Conservation (phyloP, 2,797 vertebrate species). For the Darevskia mixta region DNA sequence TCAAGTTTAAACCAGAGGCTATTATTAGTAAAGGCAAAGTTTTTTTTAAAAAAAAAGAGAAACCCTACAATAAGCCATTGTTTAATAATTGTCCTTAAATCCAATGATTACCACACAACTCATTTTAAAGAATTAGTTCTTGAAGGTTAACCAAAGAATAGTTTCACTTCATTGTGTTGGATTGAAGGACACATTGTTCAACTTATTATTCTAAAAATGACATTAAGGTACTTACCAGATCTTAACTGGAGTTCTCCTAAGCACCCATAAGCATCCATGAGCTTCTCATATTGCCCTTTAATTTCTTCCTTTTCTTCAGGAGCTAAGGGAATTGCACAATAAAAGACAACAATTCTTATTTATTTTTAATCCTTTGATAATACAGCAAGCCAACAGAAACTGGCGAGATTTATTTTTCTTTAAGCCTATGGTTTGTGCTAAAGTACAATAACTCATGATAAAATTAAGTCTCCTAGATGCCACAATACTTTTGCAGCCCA, state of each 20-base stretch:
- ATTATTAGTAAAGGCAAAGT: conserved; percentile 30
- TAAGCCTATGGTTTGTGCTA: background rate
- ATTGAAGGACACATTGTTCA: background rate
- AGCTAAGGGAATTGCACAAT: conserved; percentile 73
- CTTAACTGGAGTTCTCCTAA: conserved; percentile 81
- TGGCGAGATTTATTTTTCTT: background rate
- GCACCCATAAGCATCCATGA: conserved; percentile 82
- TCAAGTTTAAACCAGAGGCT: conserved; percentile 31
- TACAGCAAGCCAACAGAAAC: background rate
- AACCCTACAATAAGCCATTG: conserved; percentile 15
- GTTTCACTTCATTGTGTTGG: background rate
- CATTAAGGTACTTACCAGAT: conserved; percentile 74
- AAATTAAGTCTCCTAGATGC: background rate
- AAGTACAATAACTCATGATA: background rate
- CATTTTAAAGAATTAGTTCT: background rate
- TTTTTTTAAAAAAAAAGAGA: background rate
- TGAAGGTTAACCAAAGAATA: conserved; percentile 26
- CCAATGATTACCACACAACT: background rate
- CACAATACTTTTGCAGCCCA: too few relatives aligned
- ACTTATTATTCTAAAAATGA: conserved; percentile 20
- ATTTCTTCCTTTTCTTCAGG: conserved; percentile 83
- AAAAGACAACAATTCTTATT: conserved; percentile 33
- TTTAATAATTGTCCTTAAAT: conserved; percentile 18
- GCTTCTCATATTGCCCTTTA: conserved; percentile 81
- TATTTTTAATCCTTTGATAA: conserved; percentile 27